Base-by-base conservation (phyloP, 2,797 vertebrate species). In the Crocidura indochinensis region DNA sequence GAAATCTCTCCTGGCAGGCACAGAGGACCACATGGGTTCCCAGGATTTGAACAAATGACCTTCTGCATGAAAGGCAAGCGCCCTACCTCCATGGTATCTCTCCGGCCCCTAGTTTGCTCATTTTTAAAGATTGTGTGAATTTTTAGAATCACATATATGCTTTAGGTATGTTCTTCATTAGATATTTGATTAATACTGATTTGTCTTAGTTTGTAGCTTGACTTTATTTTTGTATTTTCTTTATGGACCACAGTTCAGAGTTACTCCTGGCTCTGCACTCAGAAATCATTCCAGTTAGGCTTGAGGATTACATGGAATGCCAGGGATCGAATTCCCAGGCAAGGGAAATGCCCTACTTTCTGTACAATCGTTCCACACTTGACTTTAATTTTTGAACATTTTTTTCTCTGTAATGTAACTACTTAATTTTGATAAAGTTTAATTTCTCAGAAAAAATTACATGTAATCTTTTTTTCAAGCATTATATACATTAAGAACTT, bases 141-240 rank as follows among this genome's bases (percentile, higher is more conserved):
- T 92, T 62, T 92, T 24, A 84, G 65, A 68, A 14, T 79, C 92
- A 14, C 90, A 80, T 77, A 29, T 81, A 17, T 87, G 88, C 64
- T 95, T 93, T 90, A 17, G 14, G 22, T 71, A 10, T 24, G 29
- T 85, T 27, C 26, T 81, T 60, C 9, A 20, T 19, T 81, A 22
- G 29, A 65, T 65, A 64, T 65, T 31, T 91, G 49, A 85, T 85
- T 84, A 92, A 6, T 84, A 92, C 78, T 62, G 77, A 68, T 88
- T 60, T 93, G 92, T 77, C 11, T 88, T 29, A 22, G 0, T 65
- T 12, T 84, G 3, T 86, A 72, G 4, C 49, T 71, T 92, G 8
- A n/a, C 79, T 92, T 90, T 64, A 56, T 69, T 88, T 2, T 64
- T 6, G 38, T 38, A n/a, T 38, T 38, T 38, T 38, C 38, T 38